Evolutionary conservation across 2,888 invertebrate genomes (phyloP).

Genomic region (Anthoptus insignis): DNA sequence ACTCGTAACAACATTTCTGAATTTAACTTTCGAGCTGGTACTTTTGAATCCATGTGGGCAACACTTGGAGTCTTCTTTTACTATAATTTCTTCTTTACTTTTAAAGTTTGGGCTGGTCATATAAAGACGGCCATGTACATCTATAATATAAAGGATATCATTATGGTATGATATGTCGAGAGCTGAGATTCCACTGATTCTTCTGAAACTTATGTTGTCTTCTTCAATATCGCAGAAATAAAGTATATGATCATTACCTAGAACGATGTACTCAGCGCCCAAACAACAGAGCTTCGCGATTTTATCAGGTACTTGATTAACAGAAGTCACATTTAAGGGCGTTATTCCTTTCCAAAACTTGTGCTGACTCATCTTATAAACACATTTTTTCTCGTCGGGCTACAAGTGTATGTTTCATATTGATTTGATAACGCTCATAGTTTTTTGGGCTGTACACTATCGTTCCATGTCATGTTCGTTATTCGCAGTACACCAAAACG

Average conservation of each 20-base stretch:
- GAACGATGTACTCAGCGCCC: constrained; percentile 71
- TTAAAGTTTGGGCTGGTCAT: constrained; percentile 86
- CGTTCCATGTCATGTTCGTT: not conserved
- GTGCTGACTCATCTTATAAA: constrained; percentile 79
- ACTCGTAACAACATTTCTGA: constrained; percentile 88
- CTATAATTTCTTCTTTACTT: constrained; percentile 86
- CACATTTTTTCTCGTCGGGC: constrained; percentile 56
- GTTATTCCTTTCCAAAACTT: constrained; percentile 81
- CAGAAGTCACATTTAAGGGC: constrained; percentile 64
- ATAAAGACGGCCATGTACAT: constrained; percentile 87
- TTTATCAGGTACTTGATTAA: constrained; percentile 78
- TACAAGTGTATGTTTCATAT: constrained; percentile 21
- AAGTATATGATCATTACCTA: constrained; percentile 80
- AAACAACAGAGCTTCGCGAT: constrained; percentile 78
- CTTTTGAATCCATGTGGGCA: constrained; percentile 90
- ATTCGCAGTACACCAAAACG: not conserved
- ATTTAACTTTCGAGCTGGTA: constrained; percentile 87
- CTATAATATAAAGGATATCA: constrained; percentile 87
- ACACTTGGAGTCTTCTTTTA: constrained; percentile 88
- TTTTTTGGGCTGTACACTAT: constrained; percentile 15
- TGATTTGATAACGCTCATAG: constrained; percentile 27
- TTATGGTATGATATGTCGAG: constrained; percentile 89
- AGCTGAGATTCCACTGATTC: constrained; percentile 83
- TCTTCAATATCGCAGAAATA: constrained; percentile 75
- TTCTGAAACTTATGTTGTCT: constrained; percentile 74